Evolutionary conservation across 1,140 invertebrate species (phyloP), one percentile per base, ranked within the genome.

Genomic region (Drosophila nebulosa): DNA sequence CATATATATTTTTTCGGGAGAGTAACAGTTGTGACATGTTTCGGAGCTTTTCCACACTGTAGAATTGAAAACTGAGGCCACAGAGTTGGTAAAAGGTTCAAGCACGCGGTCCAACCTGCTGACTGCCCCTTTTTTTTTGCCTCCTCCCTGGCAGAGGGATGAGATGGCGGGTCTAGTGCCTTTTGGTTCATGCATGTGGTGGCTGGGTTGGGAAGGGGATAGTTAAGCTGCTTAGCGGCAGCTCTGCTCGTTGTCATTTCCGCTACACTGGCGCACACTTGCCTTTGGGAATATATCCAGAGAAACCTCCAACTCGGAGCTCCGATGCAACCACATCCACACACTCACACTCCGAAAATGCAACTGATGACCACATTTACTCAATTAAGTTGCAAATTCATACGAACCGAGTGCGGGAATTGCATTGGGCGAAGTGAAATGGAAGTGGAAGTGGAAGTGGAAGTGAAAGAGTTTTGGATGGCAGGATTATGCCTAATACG

Each of bases 301-400:
- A n/a, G 21, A 46, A 46, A 46, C 24, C 12, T 22, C 27, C 55
- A 58, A 24, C 27, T 22, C 9, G 4, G 22, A 36, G 18, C 24
- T 36, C 42, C 16, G 22, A 3, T 4, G 10, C 16, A 6, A 7
- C 58, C 58, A 16, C 22, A 61, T 72, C 55, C 63, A 32, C 10
- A 30, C 27, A 30, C 27, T 1, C 27, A 30, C 7, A 30, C 27
- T 14, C n/a, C 52, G 57, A 35, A 65, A 77, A 61, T 77, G 62
- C 67, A 51, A 71, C 74, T 77, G 74, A 77, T 77, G 74, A 77
- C 74, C 74, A 77, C 74, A 77, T 77, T 77, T 77, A 77, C 74
- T 77, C 74, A 77, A 77, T 77, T 77, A 77, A 66, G 74, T 77
- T 76, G 67, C 74, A 76, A 77, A 70, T 76, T 69, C 68, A 70